Evolutionary conservation across 1,140 invertebrate genomes (phyloP).

Genomic region (Helicoverpa zea): DNA sequence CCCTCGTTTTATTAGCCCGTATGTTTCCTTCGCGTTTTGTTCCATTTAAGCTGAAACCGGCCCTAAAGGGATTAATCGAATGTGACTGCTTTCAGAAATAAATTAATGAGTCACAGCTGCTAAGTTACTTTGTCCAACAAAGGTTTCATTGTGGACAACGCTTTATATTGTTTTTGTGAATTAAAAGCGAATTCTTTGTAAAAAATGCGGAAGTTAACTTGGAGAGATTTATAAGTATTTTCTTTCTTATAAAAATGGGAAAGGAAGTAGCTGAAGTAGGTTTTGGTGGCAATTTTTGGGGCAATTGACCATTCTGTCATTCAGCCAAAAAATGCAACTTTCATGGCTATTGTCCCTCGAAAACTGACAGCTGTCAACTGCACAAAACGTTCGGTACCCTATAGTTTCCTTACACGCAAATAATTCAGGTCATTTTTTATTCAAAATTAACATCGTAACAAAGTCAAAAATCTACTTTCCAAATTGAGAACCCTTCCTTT

Average conservation of each 20-base stretch:
- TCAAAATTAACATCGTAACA: background rate
- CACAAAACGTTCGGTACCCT: background rate
- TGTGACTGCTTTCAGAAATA: constrained; percentile 17
- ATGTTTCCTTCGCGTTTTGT: constrained; percentile 14
- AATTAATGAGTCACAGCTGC: constrained; percentile 24
- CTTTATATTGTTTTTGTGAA: background rate
- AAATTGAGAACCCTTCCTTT: too few species aligned
- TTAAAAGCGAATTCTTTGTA: too few species aligned
- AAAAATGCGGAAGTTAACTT: too few species aligned
- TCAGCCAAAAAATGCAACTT: background rate
- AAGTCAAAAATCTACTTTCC: too few species aligned
- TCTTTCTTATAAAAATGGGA: too few species aligned
- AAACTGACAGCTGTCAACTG: too few species aligned
- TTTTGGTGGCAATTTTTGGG: too few species aligned
- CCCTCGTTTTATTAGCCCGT: constrained; percentile 9
- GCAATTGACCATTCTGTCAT: too few species aligned
- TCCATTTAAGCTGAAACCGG: constrained; percentile 20
- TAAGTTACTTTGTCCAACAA: background rate
- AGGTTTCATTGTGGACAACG: background rate
- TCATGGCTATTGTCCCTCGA: background rate
- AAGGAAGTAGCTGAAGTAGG: background rate
- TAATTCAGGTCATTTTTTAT: background rate
- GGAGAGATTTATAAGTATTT: too few species aligned
- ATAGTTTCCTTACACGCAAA: background rate
- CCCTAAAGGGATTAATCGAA: constrained; percentile 37